A percentile compares a stretch with the other conserved stretches of the same genome.
Evolutionary conservation across 2,113 vertebrate species (phyloP).

Genomic region (Jaculus jaculus): DNA sequence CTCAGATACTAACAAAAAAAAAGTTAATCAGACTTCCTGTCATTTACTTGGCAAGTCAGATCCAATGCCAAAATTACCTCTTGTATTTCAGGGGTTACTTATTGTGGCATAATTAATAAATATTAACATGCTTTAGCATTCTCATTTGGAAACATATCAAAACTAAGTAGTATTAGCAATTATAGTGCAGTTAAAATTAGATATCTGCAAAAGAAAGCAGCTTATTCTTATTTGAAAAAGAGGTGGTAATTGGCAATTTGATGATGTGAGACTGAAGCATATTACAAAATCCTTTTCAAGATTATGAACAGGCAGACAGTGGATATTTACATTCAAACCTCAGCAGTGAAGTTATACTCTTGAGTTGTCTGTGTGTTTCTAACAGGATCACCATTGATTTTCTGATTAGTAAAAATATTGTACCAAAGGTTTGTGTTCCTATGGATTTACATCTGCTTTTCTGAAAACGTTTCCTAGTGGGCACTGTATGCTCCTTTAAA

Average conservation of each 20-base stretch:
- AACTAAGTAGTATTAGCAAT: background rate
- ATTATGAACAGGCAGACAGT: background rate
- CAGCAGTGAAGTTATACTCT: background rate
- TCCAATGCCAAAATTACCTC: background rate
- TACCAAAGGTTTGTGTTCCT: background rate
- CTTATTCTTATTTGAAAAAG: slow-evolving; percentile 29
- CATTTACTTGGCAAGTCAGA: slow-evolving; percentile 25
- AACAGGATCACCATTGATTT: background rate
- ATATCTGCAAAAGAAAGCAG: background rate
- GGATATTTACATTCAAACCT: background rate
- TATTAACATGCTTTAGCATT: background rate
- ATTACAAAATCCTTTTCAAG: slow-evolving; percentile 18
- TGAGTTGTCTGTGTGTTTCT: background rate
- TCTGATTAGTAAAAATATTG: slow-evolving; percentile 15
- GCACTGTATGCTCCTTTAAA: slow-evolving; percentile 76
- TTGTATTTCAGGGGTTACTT: background rate
- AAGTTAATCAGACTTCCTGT: slow-evolving; percentile 14
- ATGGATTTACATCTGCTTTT: slow-evolving; percentile 11
- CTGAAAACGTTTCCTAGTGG: slow-evolving; percentile 56
- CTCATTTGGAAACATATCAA: slow-evolving; percentile 13
- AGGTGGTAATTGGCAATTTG: background rate
- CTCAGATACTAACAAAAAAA: background rate
- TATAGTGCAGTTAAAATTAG: background rate
- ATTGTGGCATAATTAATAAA: background rate
- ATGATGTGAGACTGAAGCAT: background rate